Evolutionary conservation across 2,113 vertebrate genomes (phyloP).

Genomic region (Callorhinus ursinus): DNA sequence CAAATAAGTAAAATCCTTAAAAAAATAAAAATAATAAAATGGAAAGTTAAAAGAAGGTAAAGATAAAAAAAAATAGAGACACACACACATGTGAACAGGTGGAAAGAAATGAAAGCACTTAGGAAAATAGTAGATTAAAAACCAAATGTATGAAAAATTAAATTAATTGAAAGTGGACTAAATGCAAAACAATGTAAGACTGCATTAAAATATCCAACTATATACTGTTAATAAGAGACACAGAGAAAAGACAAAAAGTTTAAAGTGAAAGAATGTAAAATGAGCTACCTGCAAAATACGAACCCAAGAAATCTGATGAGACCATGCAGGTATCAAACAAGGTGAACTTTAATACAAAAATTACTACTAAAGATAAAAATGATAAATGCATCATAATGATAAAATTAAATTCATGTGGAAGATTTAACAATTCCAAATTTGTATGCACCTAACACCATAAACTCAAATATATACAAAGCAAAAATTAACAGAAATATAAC

Average conservation of each 20-base stretch:
- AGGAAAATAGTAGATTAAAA: background rate
- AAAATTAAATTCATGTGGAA: background rate
- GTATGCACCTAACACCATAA: background rate
- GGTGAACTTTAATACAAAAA: background rate
- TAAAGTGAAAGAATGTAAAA: background rate
- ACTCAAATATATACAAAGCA: background rate
- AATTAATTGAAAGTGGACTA: background rate
- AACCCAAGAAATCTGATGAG: slow-evolving; percentile 5
- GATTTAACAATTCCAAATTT: background rate
- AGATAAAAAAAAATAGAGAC: background rate
- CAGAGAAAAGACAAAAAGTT: background rate
- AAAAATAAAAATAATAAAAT: background rate
- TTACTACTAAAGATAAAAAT: background rate
- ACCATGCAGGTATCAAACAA: background rate
- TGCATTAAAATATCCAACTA: background rate
- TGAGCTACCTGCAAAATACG: background rate
- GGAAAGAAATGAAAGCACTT: background rate
- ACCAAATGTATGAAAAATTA: background rate
- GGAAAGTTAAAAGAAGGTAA: background rate
- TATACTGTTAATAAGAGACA: background rate
- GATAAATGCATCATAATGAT: background rate
- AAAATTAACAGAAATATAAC: background rate
- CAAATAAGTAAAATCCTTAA: too few relatives aligned
- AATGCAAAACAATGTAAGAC: background rate
- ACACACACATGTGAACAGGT: background rate